These are phyloP conservation scores for Manis javanica DNA, from an alignment of 2,797 vertebrate species.

Conservation along the genomic window DNA sequence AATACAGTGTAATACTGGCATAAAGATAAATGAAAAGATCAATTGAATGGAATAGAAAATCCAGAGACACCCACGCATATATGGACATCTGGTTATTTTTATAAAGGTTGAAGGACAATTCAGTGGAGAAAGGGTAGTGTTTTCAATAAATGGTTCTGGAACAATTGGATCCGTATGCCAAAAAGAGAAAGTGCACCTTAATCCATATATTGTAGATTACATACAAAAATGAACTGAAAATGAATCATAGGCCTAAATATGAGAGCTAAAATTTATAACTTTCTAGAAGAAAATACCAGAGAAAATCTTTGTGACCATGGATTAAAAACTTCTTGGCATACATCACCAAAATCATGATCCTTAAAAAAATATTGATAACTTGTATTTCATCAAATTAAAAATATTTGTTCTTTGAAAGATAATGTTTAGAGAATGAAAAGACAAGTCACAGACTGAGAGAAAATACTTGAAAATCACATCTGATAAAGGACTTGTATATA, in stretches of 20 bases:
- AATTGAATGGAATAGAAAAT: not conserved
- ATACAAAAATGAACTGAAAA: not conserved
- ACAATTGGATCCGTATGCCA: not conserved
- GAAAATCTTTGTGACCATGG: not conserved
- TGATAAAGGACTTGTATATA: not conserved
- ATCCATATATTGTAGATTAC: not conserved
- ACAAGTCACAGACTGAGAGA: not conserved
- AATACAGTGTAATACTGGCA: not conserved
- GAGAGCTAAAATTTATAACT: not conserved
- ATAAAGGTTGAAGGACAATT: not conserved
- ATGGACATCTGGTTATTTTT: not conserved
- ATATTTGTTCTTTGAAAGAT: not conserved
- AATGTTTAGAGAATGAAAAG: not conserved
- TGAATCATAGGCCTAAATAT: not conserved
- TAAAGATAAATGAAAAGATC: not conserved
- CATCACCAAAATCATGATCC: not conserved
- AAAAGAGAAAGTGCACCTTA: not conserved
- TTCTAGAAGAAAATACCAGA: not conserved
- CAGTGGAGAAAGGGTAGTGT: not conserved
- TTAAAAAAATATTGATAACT: not conserved
- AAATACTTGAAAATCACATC: not conserved
- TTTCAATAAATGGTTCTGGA: not conserved
- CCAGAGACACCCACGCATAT: not conserved
- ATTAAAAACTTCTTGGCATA: not conserved
- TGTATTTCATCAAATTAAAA: not conserved